Base-by-base conservation (phyloP, 2,888 invertebrate species). In the Ormyrus labotus region DNA sequence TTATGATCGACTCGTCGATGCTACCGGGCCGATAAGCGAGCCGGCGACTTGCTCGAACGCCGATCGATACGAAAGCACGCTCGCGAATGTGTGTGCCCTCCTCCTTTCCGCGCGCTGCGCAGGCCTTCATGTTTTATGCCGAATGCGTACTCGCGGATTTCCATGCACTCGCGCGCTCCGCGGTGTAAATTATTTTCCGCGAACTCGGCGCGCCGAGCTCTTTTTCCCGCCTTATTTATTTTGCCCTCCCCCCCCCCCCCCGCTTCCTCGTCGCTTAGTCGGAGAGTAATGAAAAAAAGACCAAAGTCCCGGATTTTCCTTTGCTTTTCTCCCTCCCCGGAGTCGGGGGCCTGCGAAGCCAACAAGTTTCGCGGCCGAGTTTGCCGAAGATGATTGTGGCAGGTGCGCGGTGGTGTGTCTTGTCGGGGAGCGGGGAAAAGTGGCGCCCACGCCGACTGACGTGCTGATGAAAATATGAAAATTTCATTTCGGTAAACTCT, bases 1-100 rank as follows among this genome's bases (percentile, higher is more conserved):
- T 83, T 83, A 81, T 83, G 80, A 80, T 75, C 60, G 47, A 70
- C 51, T 73, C n/a, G 34, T 19, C 69, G 75, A 80, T 81, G 71
- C 47, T 53, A 51, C 8, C 19, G 45, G 58, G n/a, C 48, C 69
- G 81, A 83, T 80, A 77, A 80, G 68, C 45, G 50, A 57, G 53
- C 72, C 53, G 34, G 34, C 34, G 34, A 34, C 34, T 34, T 34
- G 34, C 34, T 34, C 34, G 34, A 34, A 4, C 34, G 34, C 61
- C 68, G 64, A 77, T 77, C 69, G 77, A 78, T 74, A 60, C 11
- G 47, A 1, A 57, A 7, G 10, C 55, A 4, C 48, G 47, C 51
- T 13, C 57, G 47, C 8, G 50, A 13, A 53, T 1, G 11, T 13
- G 10, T 9, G 11, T 50, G 9, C 34, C 34, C n/a, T 68, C 47